phyloP scores from a whole-genome alignment of 2,797 vertebrate genomes.

The Notamacropus eugenii region DNA sequence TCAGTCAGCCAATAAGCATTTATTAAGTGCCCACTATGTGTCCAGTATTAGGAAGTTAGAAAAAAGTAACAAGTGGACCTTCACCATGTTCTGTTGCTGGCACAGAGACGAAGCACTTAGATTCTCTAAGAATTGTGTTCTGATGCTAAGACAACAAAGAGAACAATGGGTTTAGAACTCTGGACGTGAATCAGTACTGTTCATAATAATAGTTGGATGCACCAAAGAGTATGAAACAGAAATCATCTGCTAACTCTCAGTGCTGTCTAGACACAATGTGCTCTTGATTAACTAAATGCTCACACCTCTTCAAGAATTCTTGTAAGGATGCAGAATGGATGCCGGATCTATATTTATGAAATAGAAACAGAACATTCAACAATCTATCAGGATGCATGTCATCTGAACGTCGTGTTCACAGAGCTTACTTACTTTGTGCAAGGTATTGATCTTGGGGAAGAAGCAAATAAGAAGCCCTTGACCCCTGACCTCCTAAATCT shows the following conservation, averaged over 20 bases:
- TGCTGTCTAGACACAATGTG: conserved; percentile 75
- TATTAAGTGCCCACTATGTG: neutral
- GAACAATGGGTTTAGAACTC: neutral
- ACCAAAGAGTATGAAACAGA: conserved; percentile 51
- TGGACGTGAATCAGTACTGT: conserved; percentile 22
- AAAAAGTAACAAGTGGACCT: neutral
- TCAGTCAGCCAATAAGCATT: neutral
- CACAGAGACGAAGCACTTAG: neutral
- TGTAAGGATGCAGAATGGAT: conserved; percentile 39
- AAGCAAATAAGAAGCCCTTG: conserved; percentile 22
- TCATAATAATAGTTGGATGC: conserved; percentile 25
- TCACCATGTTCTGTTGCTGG: neutral
- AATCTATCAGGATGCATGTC: neutral
- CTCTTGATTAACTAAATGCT: conserved; percentile 73
- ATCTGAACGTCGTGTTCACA: neutral
- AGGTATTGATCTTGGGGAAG: neutral
- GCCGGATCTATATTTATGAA: neutral
- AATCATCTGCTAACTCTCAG: conserved; percentile 74
- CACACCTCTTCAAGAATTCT: conserved; percentile 69
- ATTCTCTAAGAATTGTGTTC: neutral
- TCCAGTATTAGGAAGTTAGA: neutral
- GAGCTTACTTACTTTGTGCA: conserved; percentile 19
- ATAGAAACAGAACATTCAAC: neutral
- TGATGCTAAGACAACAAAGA: neutral
- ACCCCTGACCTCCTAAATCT: neutral